Percentiles rank a stretch among this genome's conserved stretches.
Evolutionary conservation across 2,888 invertebrate species (phyloP).

Genomic region (Sthenelais limicola): DNA sequence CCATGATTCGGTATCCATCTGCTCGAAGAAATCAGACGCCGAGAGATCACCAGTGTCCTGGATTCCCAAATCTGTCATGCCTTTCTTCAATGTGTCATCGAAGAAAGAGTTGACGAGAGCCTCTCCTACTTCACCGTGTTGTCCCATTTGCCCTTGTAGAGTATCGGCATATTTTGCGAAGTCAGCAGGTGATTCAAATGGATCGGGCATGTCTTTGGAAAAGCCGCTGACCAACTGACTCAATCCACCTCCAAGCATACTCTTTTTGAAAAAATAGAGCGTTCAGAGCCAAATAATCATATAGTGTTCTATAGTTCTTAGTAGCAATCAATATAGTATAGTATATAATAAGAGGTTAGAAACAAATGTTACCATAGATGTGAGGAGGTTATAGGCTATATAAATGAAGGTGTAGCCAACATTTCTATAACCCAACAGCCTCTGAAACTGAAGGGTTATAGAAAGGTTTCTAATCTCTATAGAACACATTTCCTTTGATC

Average conservation of each 20-base stretch:
- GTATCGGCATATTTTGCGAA: background rate
- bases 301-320: too few relatives aligned
- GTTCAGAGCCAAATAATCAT: background rate
- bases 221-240: background rate
- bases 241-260: background rate
- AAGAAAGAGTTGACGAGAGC: background rate
- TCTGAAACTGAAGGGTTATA: too few relatives aligned
- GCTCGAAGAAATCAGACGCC: slow-evolving; percentile 5
- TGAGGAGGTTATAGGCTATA: too few relatives aligned
- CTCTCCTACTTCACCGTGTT: background rate
- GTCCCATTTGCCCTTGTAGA: background rate
- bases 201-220: background rate
- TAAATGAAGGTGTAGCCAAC: too few relatives aligned
- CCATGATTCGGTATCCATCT: slow-evolving; percentile 1
- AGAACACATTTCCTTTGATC: too few relatives aligned
- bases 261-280: background rate
- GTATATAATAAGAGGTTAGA: too few relatives aligned
- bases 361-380: too few relatives aligned
- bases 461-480: too few relatives aligned
- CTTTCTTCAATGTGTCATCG: background rate
- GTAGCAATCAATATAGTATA: too few relatives aligned
- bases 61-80: background rate
- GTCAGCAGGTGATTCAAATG: too few relatives aligned
- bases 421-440: too few relatives aligned
- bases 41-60: background rate